phyloP scores from a whole-genome alignment of 2,113 vertebrate species.

The Halichoeres trimaculatus region DNA sequence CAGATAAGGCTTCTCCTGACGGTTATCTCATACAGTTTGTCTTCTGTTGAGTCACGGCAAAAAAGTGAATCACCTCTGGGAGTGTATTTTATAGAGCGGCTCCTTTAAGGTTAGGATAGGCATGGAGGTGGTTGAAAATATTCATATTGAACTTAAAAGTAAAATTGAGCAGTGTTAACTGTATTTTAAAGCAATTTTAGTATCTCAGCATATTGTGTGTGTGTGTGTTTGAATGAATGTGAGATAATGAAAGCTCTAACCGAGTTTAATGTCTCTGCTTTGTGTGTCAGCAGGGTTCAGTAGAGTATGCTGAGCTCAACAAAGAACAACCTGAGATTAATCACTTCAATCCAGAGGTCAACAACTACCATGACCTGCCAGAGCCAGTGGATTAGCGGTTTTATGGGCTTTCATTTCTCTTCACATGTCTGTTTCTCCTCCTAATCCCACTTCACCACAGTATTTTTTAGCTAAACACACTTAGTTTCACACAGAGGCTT shows the following conservation, averaged over 20 bases:
- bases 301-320: conserved; percentile 77
- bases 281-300: conserved; percentile 70
- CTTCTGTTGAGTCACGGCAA: background rate
- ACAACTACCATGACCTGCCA: conserved; percentile 64
- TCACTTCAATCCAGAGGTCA: conserved; percentile 20
- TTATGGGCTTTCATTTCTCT: background rate
- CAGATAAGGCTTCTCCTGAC: conserved; percentile 17
- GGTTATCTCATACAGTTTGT: conserved; percentile 8
- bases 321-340: conserved; percentile 46
- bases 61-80: background rate
- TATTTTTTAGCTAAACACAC: background rate
- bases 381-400: conserved; percentile 65
- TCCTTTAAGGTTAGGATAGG: too few relatives aligned
- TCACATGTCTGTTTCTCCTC: background rate
- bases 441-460: background rate
- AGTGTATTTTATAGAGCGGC: too few relatives aligned
- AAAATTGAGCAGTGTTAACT: background rate
- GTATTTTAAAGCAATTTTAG: background rate
- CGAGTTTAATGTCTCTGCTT: conserved; percentile 7
- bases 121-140: too few relatives aligned
- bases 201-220: background rate
- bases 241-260: background rate
- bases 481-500: too few relatives aligned
- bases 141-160: too few relatives aligned
- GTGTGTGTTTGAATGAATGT: background rate